Base-by-base conservation (phyloP, 1,140 invertebrate species). In the Calephelis nemesis region DNA sequence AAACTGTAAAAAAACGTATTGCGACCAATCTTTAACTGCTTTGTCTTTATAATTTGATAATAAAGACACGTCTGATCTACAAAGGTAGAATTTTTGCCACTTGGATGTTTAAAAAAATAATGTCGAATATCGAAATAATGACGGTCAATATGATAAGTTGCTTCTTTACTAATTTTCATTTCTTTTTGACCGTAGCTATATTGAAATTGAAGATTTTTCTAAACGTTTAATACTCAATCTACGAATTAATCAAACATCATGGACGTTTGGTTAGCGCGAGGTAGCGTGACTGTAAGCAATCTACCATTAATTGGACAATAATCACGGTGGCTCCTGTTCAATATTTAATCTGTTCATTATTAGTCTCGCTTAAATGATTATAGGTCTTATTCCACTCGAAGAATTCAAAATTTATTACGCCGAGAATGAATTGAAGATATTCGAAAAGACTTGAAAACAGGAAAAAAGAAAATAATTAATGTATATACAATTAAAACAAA, bases 271-370 rank as follows among this genome's bases (percentile, higher is more conserved):
- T 62, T 71, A 66, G 47, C 65, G 49, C 69, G 60, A 58, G 69
- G 62, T 62, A 62, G 62, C 70, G 60, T 60, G 47, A 60, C 62
- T 62, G 11, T 49, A 52, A 60, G 67, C 70, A 67, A 67, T 71
- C 48, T 62, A 58, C 62, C 70, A 62, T 67, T 71, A 71, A 71
- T 71, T 67, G 65, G 70, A 64, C 58, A 64, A 71, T 71, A 71
- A 71, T 67, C 65, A 71, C 40, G 60, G 39, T 19, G 65, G 54
- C 50, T 67, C 11, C 48, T 40, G 50, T 67, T 67, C 39, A 54
- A 66, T 47, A 52, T 42, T 54, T 52, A 58, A 58, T 58, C 54
- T 58, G 54, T 30, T 58, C 10, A 58, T 58, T 58, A 58, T 58
- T 58, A 58, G 54, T 58, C 54, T 58, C 54, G 54, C 54, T 58